These are phyloP conservation scores for Ammodytes marinus DNA, from an alignment of 2,113 vertebrate genomes.

Conservation along the genomic window DNA sequence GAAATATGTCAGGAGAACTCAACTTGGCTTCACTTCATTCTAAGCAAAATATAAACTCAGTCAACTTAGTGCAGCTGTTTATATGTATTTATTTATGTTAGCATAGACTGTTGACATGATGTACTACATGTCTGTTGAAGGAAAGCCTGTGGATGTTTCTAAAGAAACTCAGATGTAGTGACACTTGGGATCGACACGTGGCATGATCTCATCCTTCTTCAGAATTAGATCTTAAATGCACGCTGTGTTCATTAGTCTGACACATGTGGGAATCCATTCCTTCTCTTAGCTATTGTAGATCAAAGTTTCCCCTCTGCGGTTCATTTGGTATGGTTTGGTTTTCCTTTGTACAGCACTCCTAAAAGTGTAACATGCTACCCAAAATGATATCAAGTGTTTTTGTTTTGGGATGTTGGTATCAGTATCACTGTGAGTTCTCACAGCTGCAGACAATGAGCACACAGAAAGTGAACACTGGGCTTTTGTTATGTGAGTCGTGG, in stretches of 20 bases:
- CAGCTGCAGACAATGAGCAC: constrained; percentile 49
- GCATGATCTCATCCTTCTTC: neutral
- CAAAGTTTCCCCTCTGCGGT: constrained; percentile 60
- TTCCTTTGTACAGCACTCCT: neutral
- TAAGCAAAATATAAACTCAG: constrained; percentile 1
- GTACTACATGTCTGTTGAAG: neutral
- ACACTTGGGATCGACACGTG: neutral
- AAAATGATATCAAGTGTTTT: neutral
- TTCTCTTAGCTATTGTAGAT: constrained; percentile 1
- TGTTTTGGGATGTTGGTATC: constrained; percentile 30
- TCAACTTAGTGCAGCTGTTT: constrained; percentile 10
- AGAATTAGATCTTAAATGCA: constrained; percentile 20
- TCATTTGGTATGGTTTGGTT: neutral
- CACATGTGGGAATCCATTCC: constrained; percentile 16
- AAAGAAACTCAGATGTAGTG: neutral
- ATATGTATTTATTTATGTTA: neutral
- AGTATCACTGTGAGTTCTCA: constrained; percentile 50
- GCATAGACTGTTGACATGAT: neutral
- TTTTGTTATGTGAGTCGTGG: constrained; percentile 55
- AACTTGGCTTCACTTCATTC: constrained; percentile 16
- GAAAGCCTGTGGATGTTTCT: neutral
- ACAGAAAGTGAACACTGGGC: constrained; percentile 43
- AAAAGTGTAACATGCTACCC: neutral
- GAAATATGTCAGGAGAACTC: constrained; percentile 41
- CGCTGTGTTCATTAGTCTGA: constrained; percentile 1